Base-by-base conservation (phyloP, 2,113 vertebrate genomes). In the Brachypodius melanocephalos region DNA sequence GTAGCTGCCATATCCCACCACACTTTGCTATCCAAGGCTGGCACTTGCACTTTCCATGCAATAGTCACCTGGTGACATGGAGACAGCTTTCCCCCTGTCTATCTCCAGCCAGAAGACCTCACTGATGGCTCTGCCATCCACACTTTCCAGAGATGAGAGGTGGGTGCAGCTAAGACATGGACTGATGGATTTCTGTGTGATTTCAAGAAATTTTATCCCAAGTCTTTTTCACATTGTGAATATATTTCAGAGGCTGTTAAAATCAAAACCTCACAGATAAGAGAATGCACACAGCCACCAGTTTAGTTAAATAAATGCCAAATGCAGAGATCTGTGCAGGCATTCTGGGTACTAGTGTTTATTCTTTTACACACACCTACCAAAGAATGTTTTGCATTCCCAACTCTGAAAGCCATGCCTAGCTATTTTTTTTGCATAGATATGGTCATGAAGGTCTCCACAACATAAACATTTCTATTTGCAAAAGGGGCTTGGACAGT, bases 141-240 rank as follows among this genome's bases (percentile, higher is more conserved):
- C 1, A 0, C 6, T 71, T 55, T 28, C 32, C 55, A 51, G 52
- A 31, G 24, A 40, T 15, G 17, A 12, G 52, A 83, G 24, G 16
- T 29, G 42, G 5, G 8, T 36, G 31, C 24, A 67, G 32, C 8
- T 71, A 49, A 66, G n/a, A 26, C 14, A 71, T 0, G 0, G 8
- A 8, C 16, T 31, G 9, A 40, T 0, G 0, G 17, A 62, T 75
- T 18, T 65, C 21, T 52, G 7, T 49, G 55, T n/a, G 34, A 29
- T 43, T 89, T 49, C 62, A n/a, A 82, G 59, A 57, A 49, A 82
- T 66, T 61, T 79, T 18, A 36, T 68, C 17, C 31, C 29, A 43
- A 82, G 25, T 8, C 4, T n/a, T 92, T 88, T 80, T 68, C 49
- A 85, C 8, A 6, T 12, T 75, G 7, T 31, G 43, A 52, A 29